Evolutionary conservation across 2,888 invertebrate species (phyloP), one percentile per base, ranked within the genome.

Genomic region (Caenorhabditis imperialis): DNA sequence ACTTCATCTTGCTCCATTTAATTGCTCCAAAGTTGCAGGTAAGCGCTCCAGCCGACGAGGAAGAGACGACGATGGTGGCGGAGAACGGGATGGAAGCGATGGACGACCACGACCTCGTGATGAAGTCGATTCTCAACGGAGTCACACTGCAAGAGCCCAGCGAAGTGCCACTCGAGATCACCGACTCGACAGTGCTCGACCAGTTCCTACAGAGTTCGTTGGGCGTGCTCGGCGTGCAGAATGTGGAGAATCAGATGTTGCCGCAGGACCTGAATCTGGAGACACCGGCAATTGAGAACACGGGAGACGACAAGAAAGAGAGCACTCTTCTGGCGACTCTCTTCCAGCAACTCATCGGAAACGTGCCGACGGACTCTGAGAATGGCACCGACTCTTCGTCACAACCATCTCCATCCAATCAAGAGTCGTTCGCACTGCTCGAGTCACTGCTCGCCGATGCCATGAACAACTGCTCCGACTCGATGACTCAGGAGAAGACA

Each of bases 31-130:
- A n/a, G n/a, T n/a, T n/a, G n/a, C n/a, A n/a, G n/a, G n/a, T n/a
- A n/a, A n/a, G n/a, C n/a, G n/a, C 25, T 1, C 65, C 54, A 12
- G 55, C 42, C 4, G 73, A 60, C 8, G 73, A 73, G 12, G 38
- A 53, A 5, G 54, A 60, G 50, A 69, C 45, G n/a, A 27, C 25
- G 14, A 25, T 37, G 16, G 51, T n/a, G 5, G 60, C 23, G 47
- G 48, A 50, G 7, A 42, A 27, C 3, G 5, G 22, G 22, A 27
- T 25, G 6, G 50, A 55, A 10, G 54, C 54, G 12, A 51, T 27
- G 4, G 63, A 63, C 16, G 65, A 65, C 18, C 40, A 50, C 23
- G 73, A 65, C 37, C 14, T 73, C 7, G 65, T 73, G 14, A 48
- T 73, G 47, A 54, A 61, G 14, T 37, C 60, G 14, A 73, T 73